Evolutionary conservation across 2,888 invertebrate genomes (phyloP).

Genomic region (Autographa pulchrina): DNA sequence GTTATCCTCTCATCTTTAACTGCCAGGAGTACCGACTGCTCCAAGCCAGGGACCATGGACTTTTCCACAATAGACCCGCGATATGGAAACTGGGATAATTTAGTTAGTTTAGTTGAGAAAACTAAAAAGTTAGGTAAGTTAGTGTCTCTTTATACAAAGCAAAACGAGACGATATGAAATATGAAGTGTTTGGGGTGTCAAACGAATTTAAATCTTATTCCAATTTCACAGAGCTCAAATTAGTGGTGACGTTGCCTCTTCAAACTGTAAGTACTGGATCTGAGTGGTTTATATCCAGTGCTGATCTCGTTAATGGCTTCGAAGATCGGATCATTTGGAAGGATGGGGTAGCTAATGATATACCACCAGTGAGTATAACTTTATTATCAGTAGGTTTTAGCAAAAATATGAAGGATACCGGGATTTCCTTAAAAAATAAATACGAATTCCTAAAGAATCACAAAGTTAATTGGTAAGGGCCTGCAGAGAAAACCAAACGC

Average conservation of each 20-base stretch:
- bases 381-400: not conserved
- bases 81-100: conserved; percentile 92
- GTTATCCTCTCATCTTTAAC: conserved; percentile 79
- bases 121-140: conserved; percentile 83
- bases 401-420: no score
- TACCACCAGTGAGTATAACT: conserved; percentile 60
- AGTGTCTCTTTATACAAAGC: not conserved
- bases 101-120: conserved; percentile 87
- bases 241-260: conserved; percentile 77
- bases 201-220: not conserved
- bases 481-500: no score
- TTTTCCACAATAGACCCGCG: conserved; percentile 91
- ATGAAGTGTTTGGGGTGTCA: not conserved
- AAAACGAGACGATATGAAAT: no score
- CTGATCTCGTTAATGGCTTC: conserved; percentile 88
- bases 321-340: conserved; percentile 94
- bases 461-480: no score
- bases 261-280: conserved; percentile 91
- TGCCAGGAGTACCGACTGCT: conserved; percentile 89
- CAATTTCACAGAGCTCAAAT: conserved; percentile 83
- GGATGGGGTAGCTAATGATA: conserved; percentile 76
- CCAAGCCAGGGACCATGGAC: conserved; percentile 94
- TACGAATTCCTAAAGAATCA: no score
- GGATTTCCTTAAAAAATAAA: no score
- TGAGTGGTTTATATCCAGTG: conserved; percentile 93